Evolutionary conservation across 2,113 vertebrate species (phyloP), one percentile per base, ranked within the genome.

Genomic region (Ahaetulla prasina): DNA sequence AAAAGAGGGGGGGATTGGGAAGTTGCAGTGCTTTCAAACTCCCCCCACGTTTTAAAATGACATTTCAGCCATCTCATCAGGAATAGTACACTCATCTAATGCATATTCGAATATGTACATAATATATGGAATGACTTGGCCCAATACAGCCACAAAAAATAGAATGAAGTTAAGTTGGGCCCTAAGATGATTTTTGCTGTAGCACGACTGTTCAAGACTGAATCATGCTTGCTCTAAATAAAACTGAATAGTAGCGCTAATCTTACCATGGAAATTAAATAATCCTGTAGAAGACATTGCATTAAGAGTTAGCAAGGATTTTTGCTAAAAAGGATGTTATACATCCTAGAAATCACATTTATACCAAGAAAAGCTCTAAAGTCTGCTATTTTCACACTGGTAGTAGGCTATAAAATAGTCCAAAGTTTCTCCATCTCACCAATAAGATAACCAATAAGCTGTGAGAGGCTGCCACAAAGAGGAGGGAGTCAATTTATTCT

Each of bases 121-220:
- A 86, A 94, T 93, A 94, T 95, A 95, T 95, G 92, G 80, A 94
- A 92, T 91, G 87, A 91, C 92, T 92, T 94, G 87, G 92, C 94
- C 94, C 54, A 85, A 8, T 94, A 53, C 93, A 91, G 25, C 91
- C 86, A 92, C 39, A 50, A 50, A 93, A 94, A 93, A 54, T 52
- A 96, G 53, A 90, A 87, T 14, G 27, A 92, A 52, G 50, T 92
- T 88, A 85, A 95, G 90, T 88, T 95, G 91, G 96, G 92, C 91
- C 55, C 93, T 93, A 95, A 95, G 93, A 94, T 94, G 18, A 95
- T 14, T 90, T 95, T 93, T 91, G 91, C 90, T 93, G 93, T 93
- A 93, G 52, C 90, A 93, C 60, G 93, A 93, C 95, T 95, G 92
- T 95, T 96, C 95, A 95, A 87, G 93, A 89, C 92, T 94, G 89